Percentiles rank a stretch among this genome's conserved stretches.
phyloP scores from a whole-genome alignment of 2,113 vertebrate genomes.

The Hassar affinis region DNA sequence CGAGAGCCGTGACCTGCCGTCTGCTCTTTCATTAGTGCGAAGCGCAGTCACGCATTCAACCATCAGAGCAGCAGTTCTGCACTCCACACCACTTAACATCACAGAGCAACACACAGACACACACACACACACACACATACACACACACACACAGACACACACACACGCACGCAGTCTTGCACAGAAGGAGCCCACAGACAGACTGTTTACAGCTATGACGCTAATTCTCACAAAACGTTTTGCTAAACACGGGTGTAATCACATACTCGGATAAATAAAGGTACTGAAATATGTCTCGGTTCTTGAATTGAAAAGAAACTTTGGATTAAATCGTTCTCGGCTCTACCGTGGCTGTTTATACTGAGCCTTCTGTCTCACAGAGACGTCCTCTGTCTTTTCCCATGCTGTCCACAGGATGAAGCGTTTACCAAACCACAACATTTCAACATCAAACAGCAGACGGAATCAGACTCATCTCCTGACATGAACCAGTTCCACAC shows the following conservation, averaged over 20 bases:
- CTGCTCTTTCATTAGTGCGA: slow-evolving; percentile 49
- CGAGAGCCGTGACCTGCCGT: slow-evolving; percentile 14
- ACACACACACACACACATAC: slow-evolving; percentile 17
- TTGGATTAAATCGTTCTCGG: slow-evolving; percentile 16
- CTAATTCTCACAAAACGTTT: slow-evolving; percentile 25
- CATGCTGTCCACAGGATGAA: slow-evolving; percentile 38
- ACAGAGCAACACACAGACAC: slow-evolving; percentile 26
- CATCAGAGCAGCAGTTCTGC: slow-evolving; percentile 55
- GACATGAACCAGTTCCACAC: slow-evolving; percentile 32
- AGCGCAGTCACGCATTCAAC: slow-evolving; percentile 58
- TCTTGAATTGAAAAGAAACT: slow-evolving; percentile 4
- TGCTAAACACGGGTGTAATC: slow-evolving; percentile 26
- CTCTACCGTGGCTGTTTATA: slow-evolving; percentile 5
- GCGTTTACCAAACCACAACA: slow-evolving; percentile 46
- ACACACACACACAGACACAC: not conserved
- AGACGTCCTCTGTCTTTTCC: slow-evolving; percentile 35
- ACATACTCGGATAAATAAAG: slow-evolving; percentile 10
- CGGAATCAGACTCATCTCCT: slow-evolving; percentile 28
- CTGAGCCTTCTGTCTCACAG: not conserved
- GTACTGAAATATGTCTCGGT: not conserved
- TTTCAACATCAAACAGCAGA: slow-evolving; percentile 47
- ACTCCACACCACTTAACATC: slow-evolving; percentile 28
- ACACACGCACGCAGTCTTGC: not conserved
- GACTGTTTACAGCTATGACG: slow-evolving; percentile 19
- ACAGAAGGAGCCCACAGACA: slow-evolving; percentile 19